Conservation (phyloP, 2,113 vertebrate genomes). For the Psilopogon haemacephalus region DNA sequence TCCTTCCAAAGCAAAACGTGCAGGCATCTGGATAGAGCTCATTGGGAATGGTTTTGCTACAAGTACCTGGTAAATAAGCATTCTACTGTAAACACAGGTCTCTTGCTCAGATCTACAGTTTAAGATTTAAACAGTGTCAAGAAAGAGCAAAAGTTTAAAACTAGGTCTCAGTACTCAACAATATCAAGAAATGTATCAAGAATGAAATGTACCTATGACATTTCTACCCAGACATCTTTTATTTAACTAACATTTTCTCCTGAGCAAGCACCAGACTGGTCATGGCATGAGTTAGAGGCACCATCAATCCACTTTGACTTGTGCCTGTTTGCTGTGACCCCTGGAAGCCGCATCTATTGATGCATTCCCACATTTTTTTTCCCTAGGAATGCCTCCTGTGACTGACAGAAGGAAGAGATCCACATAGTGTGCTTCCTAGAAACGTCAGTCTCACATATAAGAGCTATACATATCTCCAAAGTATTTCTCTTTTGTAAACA, state of each 20-base stretch:
- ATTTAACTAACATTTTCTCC: background rate
- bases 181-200: no score
- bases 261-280: background rate
- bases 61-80: background rate
- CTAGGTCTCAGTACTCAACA: background rate
- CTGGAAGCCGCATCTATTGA: background rate
- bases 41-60: background rate
- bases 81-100: background rate
- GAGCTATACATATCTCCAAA: background rate
- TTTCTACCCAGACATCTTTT: background rate
- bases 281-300: background rate
- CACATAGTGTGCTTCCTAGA: fast-evolving
- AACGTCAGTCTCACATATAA: background rate
- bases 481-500: background rate
- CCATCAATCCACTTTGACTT: background rate
- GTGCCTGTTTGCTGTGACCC: background rate
- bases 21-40: background rate
- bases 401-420: background rate
- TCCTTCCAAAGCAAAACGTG: background rate
- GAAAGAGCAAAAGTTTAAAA: background rate
- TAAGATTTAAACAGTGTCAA: no score
- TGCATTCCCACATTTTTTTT: background rate
- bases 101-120: background rate
- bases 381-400: background rate
- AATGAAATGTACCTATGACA: background rate